Percentiles rank a stretch among this genome's conserved stretches.
phyloP scores from a whole-genome alignment of 1,140 invertebrate species.

The Caenorhabditis remanei region DNA sequence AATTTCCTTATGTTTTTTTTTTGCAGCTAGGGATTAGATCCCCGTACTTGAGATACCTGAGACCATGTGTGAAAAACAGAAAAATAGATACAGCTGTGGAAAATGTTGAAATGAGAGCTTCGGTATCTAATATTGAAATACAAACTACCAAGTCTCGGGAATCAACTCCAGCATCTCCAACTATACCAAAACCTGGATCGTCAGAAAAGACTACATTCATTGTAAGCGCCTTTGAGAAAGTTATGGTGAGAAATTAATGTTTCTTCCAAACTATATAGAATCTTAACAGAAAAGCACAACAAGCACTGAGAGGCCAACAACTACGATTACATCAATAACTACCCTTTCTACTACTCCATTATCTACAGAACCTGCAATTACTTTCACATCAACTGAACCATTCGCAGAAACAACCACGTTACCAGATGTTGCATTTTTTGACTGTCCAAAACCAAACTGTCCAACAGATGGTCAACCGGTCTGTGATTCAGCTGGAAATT shows the following conservation, averaged over 20 bases:
- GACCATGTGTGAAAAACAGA: constrained; percentile 8
- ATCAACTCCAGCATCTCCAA: not conserved
- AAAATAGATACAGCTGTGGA: constrained; percentile 22
- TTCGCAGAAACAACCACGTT: not conserved
- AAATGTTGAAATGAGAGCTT: constrained; percentile 51
- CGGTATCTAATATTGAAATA: constrained; percentile 42
- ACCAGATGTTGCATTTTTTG: constrained; percentile 21
- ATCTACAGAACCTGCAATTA: no score
- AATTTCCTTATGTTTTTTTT: not conserved
- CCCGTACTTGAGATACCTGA: constrained; percentile 23
- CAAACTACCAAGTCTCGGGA: not conserved
- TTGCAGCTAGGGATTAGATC: constrained; percentile 17
- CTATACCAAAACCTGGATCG: not conserved
- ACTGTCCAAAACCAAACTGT: constrained; percentile 57
- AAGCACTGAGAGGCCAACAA: not conserved
- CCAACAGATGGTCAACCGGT: constrained; percentile 45
- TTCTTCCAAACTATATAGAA: not conserved
- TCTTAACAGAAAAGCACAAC: not conserved
- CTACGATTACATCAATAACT: not conserved
- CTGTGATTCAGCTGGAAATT: constrained; percentile 46
- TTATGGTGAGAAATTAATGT: constrained; percentile 57
- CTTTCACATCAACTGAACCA: no score
- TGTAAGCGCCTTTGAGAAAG: constrained; percentile 67
- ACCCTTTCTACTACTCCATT: no score
- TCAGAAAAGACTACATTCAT: constrained; percentile 55